Evolutionary conservation across 2,113 vertebrate genomes (phyloP).

Genomic region (Gopherus flavomarginatus): DNA sequence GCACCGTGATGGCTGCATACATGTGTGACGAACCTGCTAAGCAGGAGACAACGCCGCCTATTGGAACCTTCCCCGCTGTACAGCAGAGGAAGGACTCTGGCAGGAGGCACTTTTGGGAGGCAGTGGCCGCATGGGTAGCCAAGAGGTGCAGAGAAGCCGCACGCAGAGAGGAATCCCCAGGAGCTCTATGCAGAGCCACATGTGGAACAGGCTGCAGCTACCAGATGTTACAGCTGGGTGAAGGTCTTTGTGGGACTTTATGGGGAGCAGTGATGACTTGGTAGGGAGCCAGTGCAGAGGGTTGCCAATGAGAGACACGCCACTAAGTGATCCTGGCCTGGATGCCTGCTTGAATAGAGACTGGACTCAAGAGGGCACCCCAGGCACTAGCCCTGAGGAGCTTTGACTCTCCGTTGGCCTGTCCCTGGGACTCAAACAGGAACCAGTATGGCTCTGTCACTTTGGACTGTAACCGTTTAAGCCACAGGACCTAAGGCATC

Average conservation of each 20-base stretch:
- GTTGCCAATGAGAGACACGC: background rate
- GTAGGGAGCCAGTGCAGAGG: background rate
- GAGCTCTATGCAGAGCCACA: background rate
- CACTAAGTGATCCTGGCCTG: background rate
- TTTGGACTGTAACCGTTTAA: background rate
- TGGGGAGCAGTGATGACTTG: background rate
- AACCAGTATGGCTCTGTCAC: background rate
- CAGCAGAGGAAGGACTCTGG: background rate
- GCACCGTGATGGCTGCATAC: background rate
- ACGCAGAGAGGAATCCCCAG: background rate
- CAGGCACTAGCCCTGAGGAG: background rate
- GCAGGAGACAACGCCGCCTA: background rate
- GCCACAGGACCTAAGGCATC: background rate
- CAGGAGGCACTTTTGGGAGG: background rate
- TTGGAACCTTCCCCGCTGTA: background rate
- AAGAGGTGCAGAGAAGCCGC: background rate
- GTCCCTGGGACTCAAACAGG: background rate
- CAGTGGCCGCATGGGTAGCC: background rate
- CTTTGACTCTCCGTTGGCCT: no score
- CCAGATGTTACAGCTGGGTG: background rate
- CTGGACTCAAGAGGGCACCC: background rate
- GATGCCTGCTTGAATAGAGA: background rate
- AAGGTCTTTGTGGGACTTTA: background rate
- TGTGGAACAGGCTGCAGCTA: background rate
- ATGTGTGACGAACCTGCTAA: background rate